These are phyloP conservation scores for Aptenodytes forsteri DNA, from an alignment of 2,113 vertebrate species.

Conservation along the genomic window DNA sequence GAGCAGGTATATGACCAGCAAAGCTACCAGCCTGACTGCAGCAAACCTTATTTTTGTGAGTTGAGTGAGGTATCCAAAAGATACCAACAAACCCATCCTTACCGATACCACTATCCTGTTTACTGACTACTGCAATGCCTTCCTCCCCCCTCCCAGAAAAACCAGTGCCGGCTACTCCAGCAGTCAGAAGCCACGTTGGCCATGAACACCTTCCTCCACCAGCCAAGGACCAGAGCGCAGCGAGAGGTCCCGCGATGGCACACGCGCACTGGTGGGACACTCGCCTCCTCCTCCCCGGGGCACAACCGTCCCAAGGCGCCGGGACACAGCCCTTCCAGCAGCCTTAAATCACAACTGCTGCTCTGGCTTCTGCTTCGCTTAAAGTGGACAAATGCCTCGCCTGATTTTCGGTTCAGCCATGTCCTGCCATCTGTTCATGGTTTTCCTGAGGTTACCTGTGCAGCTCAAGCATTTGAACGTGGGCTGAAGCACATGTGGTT, in stretches of 20 bases:
- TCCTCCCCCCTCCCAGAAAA: background rate
- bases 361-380: background rate
- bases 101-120: background rate
- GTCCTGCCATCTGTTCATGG: slow-evolving; percentile 65
- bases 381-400: background rate
- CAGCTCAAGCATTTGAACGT: slow-evolving; percentile 56
- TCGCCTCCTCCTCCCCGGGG: background rate
- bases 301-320: background rate
- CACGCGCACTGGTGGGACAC: background rate
- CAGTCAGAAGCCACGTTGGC: fast-evolving
- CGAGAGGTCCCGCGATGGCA: fast-evolving
- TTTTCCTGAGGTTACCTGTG: slow-evolving; percentile 72
- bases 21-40: background rate
- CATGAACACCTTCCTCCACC: background rate
- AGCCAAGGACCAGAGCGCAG: fast-evolving
- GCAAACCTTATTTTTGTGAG: background rate
- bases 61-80: background rate
- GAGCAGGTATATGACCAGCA: fast-evolving
- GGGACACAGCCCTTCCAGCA: background rate
- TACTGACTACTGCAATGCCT: background rate
- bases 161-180: background rate
- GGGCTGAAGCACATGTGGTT: slow-evolving; percentile 70
- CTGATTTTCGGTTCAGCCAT: background rate
- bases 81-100: background rate
- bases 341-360: background rate